Evolutionary conservation across 2,113 vertebrate genomes (phyloP), one percentile per base, ranked within the genome.

Genomic region (Microcebus tavaratra): DNA sequence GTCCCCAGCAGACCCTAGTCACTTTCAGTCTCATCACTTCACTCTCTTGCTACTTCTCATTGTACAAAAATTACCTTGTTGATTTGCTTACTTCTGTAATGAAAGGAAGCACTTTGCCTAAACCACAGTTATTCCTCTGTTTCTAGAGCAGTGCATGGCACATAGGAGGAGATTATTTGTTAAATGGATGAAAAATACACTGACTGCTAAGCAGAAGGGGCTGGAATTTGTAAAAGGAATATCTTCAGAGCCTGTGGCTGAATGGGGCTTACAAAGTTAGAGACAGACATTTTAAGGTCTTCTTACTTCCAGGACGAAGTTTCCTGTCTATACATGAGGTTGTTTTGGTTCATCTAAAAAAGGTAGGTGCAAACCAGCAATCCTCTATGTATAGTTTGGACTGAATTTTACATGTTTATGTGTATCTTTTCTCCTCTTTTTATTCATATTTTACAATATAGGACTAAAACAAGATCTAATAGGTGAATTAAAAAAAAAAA

Each of bases 381-480:
- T 68, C 14, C 36, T 90, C 15, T 29, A 79, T 15, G 20, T n/a
- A 1, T n/a, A 78, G 42, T 65, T 65, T 63, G 34, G 13, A 81
- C 21, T 90, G 20, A 59, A 80, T 13, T 50, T 82, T 31, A 25
- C 20, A 88, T 23, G 34, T 93, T 94, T 65, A 42, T 78, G 21
- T 82, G 29, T 6, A 68, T 67, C 1, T 6, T 88, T 92, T 75
- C 67, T 88, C 23, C 55, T 81, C 31, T 92, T 96, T 88, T 57
- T 23, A 50, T 83, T 87, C 7, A 36, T 67, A 83, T 91, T 94
- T 93, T 39, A 89, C 94, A 97, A 91, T 53, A 53, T 1, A 91
- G 31, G 9, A 82, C 36, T 42, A 80, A 78, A 48, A 8, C 31
- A 95, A 80, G 36, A 92, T 75, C 73, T 82, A 94, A 75, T 79